Base-by-base conservation (phyloP, 2,113 vertebrate genomes). In the Bucco capensis region DNA sequence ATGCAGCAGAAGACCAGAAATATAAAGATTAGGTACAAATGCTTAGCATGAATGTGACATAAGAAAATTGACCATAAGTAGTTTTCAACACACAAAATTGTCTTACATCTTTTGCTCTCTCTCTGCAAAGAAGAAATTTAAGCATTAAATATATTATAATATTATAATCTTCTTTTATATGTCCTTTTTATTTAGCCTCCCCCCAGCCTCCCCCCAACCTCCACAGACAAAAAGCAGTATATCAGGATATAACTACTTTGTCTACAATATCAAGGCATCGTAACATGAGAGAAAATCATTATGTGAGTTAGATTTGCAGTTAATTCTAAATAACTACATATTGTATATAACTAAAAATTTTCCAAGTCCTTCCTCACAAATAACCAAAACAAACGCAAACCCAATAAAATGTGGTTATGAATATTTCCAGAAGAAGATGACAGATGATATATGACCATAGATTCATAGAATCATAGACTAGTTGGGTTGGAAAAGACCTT, bases 61-160 rank as follows among this genome's bases (percentile, higher is more conserved):
- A 31, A 79, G 31, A 66, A 56, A 62, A 80, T 35, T 5, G 4
- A 21, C 24, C 19, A 13, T 24, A 42, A 31, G 49, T 44, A 2
- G 9, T 62, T 46, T 19, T 37, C 12, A 76, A 30, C 17, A 42
- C n/a, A 28, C 3, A 35, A 1, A 49, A 58, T 73, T 83, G 14
- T 33, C 10, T 69, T 51, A 28, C 4, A 9, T 38, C 33, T 72
- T 79, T 31, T 9, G 2, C 27, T 62, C 14, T 19, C 30, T 69
- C 54, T 76, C 58, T 79, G 40, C 6, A 57, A 23, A 22, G 12
- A 83, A 57, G 31, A 70, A 30, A 8, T n/a, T 50, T 5, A 31
- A 9, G 23, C 37, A 25, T 42, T 40, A 66, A 83, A 38, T 0
- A 1, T 8, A 4, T 17, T n/a, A n/a, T n/a, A n/a, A n/a, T 31